Conservation (phyloP, 2,113 vertebrate species). For the Phrynocephalus versicolor region DNA sequence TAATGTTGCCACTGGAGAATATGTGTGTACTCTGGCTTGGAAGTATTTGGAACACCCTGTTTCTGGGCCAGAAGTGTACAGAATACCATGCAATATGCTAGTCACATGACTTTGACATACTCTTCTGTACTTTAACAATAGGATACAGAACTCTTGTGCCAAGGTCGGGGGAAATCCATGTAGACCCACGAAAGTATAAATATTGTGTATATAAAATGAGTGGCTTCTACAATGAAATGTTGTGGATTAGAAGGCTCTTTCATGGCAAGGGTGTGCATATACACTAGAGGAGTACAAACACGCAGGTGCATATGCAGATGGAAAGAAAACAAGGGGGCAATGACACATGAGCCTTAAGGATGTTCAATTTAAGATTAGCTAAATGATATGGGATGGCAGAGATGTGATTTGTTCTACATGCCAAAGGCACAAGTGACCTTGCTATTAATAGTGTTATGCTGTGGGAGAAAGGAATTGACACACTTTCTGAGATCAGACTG, state of each 20-base stretch:
- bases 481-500: not conserved
- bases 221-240: no score
- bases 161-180: not conserved
- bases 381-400: not conserved
- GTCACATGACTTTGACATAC: not conserved
- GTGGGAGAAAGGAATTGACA: not conserved
- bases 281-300: no score
- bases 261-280: not conserved
- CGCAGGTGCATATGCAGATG: not conserved
- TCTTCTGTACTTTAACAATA: not conserved
- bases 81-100: not conserved
- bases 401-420: not conserved
- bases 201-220: not conserved
- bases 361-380: not conserved
- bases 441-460: not conserved
- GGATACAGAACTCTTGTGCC: not conserved
- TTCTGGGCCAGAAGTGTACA: no score
- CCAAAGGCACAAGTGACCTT: not conserved
- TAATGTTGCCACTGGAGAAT: not conserved
- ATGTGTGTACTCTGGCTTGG: no score
- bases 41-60: not conserved
- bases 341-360: not conserved
- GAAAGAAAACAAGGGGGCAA: not conserved
- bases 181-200: not conserved
- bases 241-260: no score